phyloP scores from a whole-genome alignment of 2,888 invertebrate species.

The Panzeria rudis region DNA sequence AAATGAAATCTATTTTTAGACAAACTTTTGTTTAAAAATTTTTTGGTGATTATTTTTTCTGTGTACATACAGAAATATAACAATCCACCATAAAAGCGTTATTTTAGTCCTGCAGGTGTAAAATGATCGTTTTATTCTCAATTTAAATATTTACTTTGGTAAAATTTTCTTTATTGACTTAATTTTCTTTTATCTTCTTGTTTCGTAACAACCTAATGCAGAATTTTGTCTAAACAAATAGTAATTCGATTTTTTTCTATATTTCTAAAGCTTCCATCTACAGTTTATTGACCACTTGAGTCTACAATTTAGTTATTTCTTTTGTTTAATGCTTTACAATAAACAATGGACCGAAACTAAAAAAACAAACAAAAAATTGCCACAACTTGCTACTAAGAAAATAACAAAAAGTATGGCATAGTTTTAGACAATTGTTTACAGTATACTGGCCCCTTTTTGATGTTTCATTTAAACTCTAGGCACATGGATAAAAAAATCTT shows the following conservation, averaged over 20 bases:
- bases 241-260: slow-evolving; percentile 8
- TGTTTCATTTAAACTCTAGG: slow-evolving; percentile 30
- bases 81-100: neutral
- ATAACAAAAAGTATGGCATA: slow-evolving; percentile 44
- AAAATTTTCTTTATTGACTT: neutral
- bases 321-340: slow-evolving; percentile 10
- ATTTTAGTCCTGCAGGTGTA: neutral
- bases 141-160: neutral
- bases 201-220: neutral
- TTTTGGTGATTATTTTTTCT: too few species aligned
- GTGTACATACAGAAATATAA: too few species aligned
- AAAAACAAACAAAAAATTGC: slow-evolving; percentile 22
- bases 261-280: neutral
- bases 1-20: too few species aligned
- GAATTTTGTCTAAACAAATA: slow-evolving; percentile 19
- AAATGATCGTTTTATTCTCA: neutral
- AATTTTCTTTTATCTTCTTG: neutral
- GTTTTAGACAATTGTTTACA: slow-evolving; percentile 55
- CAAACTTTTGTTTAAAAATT: too few species aligned
- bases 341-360: slow-evolving; percentile 28
- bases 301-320: slow-evolving; percentile 31
- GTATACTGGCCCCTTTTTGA: slow-evolving; percentile 40
- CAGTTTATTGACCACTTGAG: slow-evolving; percentile 63
- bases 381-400: slow-evolving; percentile 45
- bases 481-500: slow-evolving; percentile 16